A percentile compares a stretch with the other conserved stretches of the same genome.
phyloP scores from a whole-genome alignment of 2,888 invertebrate species.

The Apeira syringaria region DNA sequence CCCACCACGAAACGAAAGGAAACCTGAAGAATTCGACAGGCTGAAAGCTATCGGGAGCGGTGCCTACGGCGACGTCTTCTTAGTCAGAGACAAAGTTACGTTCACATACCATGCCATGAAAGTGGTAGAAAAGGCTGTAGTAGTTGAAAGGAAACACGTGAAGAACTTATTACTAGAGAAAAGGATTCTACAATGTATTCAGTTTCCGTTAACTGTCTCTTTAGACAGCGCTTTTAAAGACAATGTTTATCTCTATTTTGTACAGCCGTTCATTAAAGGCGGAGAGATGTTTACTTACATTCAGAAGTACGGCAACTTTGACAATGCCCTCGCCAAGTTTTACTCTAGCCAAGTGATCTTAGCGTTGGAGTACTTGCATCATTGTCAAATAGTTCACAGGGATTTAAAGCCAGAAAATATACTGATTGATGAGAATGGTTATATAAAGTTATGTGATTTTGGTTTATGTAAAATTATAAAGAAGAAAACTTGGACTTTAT shows the following conservation, averaged over 20 bases:
- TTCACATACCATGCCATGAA: slow-evolving; percentile 93
- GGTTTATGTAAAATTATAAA: slow-evolving; percentile 94
- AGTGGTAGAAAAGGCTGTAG: slow-evolving; percentile 91
- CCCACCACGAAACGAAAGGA: slow-evolving; percentile 34
- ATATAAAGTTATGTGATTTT: slow-evolving; percentile 94
- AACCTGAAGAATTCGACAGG: slow-evolving; percentile 86
- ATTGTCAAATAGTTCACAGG: slow-evolving; percentile 92
- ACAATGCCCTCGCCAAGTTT: slow-evolving; percentile 91
- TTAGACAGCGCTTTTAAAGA: slow-evolving; percentile 93
- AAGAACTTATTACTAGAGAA: slow-evolving; percentile 95
- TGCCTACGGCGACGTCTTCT: slow-evolving; percentile 94
- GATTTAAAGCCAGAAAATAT: slow-evolving; percentile 97
- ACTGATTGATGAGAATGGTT: slow-evolving; percentile 89
- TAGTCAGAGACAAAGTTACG: slow-evolving; percentile 85
- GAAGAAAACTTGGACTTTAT: slow-evolving; percentile 93
- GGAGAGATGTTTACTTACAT: slow-evolving; percentile 94
- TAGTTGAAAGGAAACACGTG: slow-evolving; percentile 95
- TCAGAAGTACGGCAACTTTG: slow-evolving; percentile 84
- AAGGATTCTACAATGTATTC: slow-evolving; percentile 90
- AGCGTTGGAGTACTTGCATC: slow-evolving; percentile 95
- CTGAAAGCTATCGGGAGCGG: slow-evolving; percentile 93
- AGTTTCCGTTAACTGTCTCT: slow-evolving; percentile 93
- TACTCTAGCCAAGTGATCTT: slow-evolving; percentile 95
- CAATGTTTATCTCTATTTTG: slow-evolving; percentile 91
- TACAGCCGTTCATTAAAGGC: slow-evolving; percentile 92